Base-by-base conservation (phyloP, 2,797 vertebrate species). In the Phyllotis vaccarum region DNA sequence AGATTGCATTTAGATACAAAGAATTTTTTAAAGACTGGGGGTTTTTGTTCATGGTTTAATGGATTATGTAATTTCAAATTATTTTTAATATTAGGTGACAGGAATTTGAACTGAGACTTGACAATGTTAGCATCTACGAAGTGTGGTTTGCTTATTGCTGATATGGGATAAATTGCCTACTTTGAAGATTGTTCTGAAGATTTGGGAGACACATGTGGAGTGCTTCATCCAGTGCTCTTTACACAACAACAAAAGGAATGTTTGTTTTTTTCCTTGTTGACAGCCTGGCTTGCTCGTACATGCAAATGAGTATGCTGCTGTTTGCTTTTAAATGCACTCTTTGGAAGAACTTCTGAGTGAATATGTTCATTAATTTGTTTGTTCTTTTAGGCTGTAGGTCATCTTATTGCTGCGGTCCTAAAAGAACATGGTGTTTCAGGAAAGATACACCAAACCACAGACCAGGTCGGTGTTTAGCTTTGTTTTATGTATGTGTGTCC, bases 401-500 rank as follows among this genome's bases (percentile, higher is more conserved):
- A 98, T 96, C 99, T 99, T 43, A 98, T 99, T 94, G 98, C 99
- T 97, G 99, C 99, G 46, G 98, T 99, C 81, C 97, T 99, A 24
- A 99, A 99, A 98, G 99, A 99, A 98, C 99, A 99, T 89, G 97
- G 95, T 12, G 97, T 97, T 93, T 98, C 98, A 8, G 98, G 98
- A 86, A 98, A 98, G 97, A 99, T 99, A 91, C 97, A 90, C 2
- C 98, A 99, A 70, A 98, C 99, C 0, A 99, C 99, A 95, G 96
- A 98, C 88, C 98, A 99, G 99, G 99, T 99, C 76, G 98, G 97
- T 97, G 46, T 95, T 97, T 87, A 94, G 58, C 66, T 95, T 92
- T 56, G 21, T 49, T 16, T 49, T 86, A 22, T 58, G 24, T 72
- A 27, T 54, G 40, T 86, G 43, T 66, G 29, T 52, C 40, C 60